These are phyloP conservation scores for Psylliodes chrysocephalus DNA, from an alignment of 2,888 invertebrate species.

Conservation along the genomic window DNA sequence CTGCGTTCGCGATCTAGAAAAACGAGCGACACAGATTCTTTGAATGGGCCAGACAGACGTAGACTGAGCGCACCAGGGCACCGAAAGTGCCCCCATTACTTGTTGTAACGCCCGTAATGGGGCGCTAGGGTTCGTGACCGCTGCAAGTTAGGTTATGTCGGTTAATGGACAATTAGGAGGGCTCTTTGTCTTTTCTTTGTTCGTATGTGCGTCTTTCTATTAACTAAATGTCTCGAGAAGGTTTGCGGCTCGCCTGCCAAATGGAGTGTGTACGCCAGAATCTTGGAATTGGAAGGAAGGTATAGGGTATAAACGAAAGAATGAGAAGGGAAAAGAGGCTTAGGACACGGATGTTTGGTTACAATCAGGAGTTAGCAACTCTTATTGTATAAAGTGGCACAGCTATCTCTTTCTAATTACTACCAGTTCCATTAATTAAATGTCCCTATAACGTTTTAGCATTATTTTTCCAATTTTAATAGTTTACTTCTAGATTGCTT, in stretches of 20 bases:
- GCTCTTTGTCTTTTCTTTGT: constrained; percentile 42
- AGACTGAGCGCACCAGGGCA: constrained; percentile 38
- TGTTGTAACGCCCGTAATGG: constrained; percentile 49
- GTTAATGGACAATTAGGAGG: constrained; percentile 54
- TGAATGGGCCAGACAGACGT: constrained; percentile 49
- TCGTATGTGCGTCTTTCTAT: constrained; percentile 32
- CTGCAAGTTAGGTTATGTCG: constrained; percentile 51
- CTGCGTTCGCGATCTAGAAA: constrained; percentile 28
- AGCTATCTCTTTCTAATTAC: no score
- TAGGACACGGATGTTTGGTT: no score
- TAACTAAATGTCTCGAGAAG: constrained; percentile 32
- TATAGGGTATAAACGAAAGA: not conserved
- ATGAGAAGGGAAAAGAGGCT: not conserved
- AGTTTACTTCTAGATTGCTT: no score
- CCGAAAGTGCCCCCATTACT: constrained; percentile 54
- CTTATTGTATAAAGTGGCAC: no score
- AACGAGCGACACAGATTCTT: constrained; percentile 55
- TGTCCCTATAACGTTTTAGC: no score
- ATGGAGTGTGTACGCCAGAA: constrained; percentile 13
- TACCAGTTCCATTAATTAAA: no score
- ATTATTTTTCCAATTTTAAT: no score
- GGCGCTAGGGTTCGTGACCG: constrained; percentile 55
- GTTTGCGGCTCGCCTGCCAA: constrained; percentile 21
- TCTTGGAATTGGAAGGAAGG: not conserved
- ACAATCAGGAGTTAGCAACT: no score